A percentile compares a stretch with the other conserved stretches of the same genome.
phyloP scores from a whole-genome alignment of 2,797 vertebrate genomes.

The Ateles fusciceps region DNA sequence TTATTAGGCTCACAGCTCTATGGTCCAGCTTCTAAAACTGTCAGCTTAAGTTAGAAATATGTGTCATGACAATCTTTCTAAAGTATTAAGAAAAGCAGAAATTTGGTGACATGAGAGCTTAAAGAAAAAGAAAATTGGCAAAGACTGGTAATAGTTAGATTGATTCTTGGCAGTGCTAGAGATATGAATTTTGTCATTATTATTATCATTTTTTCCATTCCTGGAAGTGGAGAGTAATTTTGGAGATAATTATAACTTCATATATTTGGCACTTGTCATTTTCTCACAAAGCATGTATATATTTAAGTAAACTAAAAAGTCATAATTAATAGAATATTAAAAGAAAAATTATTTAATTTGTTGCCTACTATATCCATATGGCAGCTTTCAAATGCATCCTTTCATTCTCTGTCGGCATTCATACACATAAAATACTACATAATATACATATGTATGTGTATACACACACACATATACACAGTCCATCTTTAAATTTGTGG shows the following conservation, averaged over 20 bases:
- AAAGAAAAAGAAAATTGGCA: conserved; percentile 38
- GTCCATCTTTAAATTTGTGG: background rate
- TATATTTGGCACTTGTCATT: background rate
- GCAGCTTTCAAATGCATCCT: background rate
- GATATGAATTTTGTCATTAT: background rate
- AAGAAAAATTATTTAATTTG: background rate
- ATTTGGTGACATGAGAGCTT: background rate
- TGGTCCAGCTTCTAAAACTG: background rate
- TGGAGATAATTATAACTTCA: background rate
- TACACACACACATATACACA: background rate
- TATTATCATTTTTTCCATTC: background rate
- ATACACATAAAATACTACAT: background rate
- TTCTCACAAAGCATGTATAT: background rate
- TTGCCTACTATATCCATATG: background rate
- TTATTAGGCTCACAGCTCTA: background rate
- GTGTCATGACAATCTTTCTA: background rate
- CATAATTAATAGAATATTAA: background rate
- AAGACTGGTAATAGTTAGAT: background rate
- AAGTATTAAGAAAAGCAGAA: background rate
- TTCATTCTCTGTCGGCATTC: background rate
- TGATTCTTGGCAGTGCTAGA: background rate
- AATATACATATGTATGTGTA: background rate
- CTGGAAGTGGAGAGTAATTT: background rate
- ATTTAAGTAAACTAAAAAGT: background rate
- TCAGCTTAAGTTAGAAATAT: background rate